A percentile compares a stretch with the other conserved stretches of the same genome.
Evolutionary conservation across 2,888 invertebrate genomes (phyloP).

Genomic region (Hipparchia sbordonii): DNA sequence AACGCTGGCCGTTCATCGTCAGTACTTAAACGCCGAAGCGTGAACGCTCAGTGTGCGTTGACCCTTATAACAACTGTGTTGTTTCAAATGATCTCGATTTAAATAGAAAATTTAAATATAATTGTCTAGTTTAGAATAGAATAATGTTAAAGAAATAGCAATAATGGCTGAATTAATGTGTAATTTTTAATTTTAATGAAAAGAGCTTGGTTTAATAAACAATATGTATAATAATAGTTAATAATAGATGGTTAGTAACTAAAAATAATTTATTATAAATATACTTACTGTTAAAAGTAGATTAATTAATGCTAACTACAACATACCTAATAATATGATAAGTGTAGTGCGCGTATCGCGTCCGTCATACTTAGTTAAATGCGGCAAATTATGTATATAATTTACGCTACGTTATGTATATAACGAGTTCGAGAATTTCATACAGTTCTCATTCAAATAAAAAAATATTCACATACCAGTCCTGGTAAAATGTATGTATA

Average conservation of each 20-base stretch:
- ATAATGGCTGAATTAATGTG: constrained; percentile 34
- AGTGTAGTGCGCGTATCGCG: too few relatives aligned
- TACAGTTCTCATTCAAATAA: background rate
- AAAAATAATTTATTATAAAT: constrained; percentile 19
- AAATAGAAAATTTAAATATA: background rate
- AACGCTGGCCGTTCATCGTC: background rate
- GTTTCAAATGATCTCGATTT: constrained; percentile 24
- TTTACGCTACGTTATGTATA: background rate
- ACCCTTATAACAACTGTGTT: constrained; percentile 11
- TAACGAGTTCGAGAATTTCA: background rate
- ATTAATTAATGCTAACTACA: background rate
- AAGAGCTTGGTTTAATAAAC: constrained; percentile 28
- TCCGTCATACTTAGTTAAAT: too few relatives aligned
- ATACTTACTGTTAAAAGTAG: constrained; percentile 23
- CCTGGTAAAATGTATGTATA: background rate
- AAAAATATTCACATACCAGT: too few relatives aligned
- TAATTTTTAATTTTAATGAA: constrained; percentile 24
- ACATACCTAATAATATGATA: background rate
- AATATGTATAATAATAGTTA: background rate
- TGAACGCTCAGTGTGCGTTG: background rate
- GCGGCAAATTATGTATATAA: background rate
- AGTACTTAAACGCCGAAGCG: background rate
- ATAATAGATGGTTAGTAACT: background rate
- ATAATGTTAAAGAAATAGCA: constrained; percentile 25
- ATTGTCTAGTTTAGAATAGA: constrained; percentile 9